phyloP scores from a whole-genome alignment of 2,888 invertebrate genomes.

The Capitulum mitella region DNA sequence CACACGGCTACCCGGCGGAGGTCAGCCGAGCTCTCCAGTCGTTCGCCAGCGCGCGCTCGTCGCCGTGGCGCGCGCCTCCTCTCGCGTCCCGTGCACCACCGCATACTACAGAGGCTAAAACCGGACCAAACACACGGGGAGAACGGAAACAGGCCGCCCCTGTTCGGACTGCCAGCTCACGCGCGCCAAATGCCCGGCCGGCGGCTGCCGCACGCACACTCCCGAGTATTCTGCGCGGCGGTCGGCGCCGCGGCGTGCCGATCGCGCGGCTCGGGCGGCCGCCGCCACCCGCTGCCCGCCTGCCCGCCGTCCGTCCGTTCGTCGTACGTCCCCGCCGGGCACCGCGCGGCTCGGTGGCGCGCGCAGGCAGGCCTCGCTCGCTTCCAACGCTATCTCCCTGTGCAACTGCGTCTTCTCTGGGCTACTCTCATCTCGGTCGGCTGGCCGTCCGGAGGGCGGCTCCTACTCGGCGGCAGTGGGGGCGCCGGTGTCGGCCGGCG shows the following conservation, averaged over 20 bases:
- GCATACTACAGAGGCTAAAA: conserved; percentile 14
- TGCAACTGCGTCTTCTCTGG: too few relatives aligned
- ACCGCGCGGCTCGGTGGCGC: neutral
- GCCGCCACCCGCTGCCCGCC: too few relatives aligned
- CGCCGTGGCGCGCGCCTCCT: neutral
- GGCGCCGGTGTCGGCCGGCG: neutral
- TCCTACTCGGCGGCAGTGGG: neutral
- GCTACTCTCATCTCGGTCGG: too few relatives aligned
- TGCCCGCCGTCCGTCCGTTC: too few relatives aligned
- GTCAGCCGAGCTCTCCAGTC: too few relatives aligned
- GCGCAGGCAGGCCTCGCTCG: neutral
- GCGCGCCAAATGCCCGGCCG: neutral
- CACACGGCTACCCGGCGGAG: neutral
- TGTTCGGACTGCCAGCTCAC: neutral
- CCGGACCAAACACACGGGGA: conserved; percentile 21
- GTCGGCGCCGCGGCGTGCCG: neutral
- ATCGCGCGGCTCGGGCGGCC: too few relatives aligned
- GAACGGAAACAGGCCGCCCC: conserved; percentile 16
- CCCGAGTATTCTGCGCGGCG: neutral
- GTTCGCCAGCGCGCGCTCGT: too few relatives aligned
- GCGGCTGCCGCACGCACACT: neutral
- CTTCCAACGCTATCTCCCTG: neutral
- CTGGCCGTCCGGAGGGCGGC: neutral
- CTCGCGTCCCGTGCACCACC: neutral
- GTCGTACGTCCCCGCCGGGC: neutral